Conservation (phyloP, 2,797 vertebrate genomes). For the Valencia hispanica region DNA sequence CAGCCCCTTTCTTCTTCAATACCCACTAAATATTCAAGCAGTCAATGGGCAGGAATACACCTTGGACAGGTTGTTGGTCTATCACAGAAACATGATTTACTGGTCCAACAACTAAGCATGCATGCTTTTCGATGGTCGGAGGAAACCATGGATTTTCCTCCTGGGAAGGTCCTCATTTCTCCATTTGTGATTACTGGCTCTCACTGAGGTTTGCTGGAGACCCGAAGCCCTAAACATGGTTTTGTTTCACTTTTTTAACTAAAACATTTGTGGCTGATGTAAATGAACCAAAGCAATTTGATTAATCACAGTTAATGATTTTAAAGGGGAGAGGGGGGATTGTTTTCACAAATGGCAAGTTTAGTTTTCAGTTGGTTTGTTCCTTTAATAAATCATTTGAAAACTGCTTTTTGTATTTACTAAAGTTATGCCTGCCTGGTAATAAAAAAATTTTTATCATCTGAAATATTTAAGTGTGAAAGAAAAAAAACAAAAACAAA, state of each 20-base stretch:
- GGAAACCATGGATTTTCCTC: background rate
- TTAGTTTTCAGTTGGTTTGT: background rate
- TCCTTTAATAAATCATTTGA: background rate
- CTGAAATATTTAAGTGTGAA: background rate
- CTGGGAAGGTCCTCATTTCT: background rate
- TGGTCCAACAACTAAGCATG: background rate
- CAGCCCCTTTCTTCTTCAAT: too few relatives aligned
- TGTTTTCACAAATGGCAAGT: too few relatives aligned
- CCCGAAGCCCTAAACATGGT: background rate
- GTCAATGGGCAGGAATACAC: background rate
- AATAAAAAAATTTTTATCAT: background rate
- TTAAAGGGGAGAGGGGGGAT: background rate
- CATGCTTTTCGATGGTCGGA: background rate
- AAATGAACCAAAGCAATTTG: background rate
- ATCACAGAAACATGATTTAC: background rate
- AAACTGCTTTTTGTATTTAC: background rate
- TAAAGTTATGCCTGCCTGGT: background rate
- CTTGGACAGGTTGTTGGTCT: background rate
- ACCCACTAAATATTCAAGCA: background rate
- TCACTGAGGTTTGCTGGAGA: background rate
- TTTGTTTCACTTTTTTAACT: background rate
- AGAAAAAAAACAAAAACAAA: background rate
- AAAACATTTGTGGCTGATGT: background rate
- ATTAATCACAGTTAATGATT: background rate
- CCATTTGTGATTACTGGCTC: background rate